Percentiles rank a stretch among this genome's conserved stretches.
Conservation (phyloP, 2,888 invertebrate species). For the Aleiodes testaceus region DNA sequence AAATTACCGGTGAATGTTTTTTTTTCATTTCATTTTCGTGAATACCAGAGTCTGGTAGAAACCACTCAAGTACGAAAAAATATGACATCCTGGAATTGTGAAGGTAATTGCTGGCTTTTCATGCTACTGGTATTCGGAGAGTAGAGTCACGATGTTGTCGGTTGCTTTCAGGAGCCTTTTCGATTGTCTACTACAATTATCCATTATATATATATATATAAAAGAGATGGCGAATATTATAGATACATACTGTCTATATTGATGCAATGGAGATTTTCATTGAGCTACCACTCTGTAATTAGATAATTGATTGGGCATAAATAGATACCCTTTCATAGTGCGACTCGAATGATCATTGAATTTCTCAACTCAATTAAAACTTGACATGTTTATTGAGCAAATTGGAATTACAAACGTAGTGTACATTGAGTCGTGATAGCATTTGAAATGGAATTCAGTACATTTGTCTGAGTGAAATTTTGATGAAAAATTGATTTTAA, state of each 20-base stretch:
- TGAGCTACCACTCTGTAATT: no score
- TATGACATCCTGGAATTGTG: background rate
- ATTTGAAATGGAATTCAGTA: background rate
- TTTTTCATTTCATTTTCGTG: constrained; percentile 18
- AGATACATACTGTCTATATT: no score
- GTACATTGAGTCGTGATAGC: background rate
- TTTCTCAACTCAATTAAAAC: no score
- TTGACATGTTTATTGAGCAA: background rate
- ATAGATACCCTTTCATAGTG: no score
- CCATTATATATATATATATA: no score
- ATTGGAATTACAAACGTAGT: background rate
- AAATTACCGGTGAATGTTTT: constrained; percentile 31
- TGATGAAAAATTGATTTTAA: constrained; percentile 12
- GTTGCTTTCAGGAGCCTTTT: constrained; percentile 2
- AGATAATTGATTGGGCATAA: no score
- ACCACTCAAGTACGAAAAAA: background rate
- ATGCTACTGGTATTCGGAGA: background rate
- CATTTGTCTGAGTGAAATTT: constrained; percentile 9
- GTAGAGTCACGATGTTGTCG: constrained; percentile 19
- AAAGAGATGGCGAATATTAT: no score
- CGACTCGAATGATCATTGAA: no score
- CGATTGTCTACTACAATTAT: no score
- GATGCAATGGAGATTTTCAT: no score
- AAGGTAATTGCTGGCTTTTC: constrained; percentile 1
- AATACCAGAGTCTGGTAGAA: background rate